phyloP scores from a whole-genome alignment of 2,797 vertebrate species.

The Podarcis lilfordi region DNA sequence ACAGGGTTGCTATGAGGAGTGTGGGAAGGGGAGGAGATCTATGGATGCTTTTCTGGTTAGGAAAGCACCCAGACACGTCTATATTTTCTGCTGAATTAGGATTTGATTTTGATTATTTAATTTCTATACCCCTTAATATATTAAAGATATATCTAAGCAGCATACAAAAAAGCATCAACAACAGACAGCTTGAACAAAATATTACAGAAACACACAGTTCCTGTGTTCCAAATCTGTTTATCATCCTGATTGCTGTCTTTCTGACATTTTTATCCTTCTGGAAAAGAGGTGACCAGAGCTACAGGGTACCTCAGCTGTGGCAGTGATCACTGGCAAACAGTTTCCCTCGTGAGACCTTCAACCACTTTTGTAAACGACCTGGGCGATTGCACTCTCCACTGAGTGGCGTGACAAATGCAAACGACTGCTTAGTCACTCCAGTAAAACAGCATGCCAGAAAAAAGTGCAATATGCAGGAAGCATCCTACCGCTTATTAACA shows the following conservation, averaged over 20 bases:
- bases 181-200: too few relatives aligned
- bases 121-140: too few relatives aligned
- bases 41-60: neutral
- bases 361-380: neutral
- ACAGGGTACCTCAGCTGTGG: neutral
- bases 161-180: too few relatives aligned
- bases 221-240: neutral
- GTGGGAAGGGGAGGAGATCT: too few relatives aligned
- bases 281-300: neutral
- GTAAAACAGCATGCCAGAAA: neutral
- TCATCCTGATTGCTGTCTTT: neutral
- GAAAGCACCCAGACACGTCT: neutral
- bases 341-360: neutral
- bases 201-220: too few relatives aligned
- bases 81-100: neutral
- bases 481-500: neutral
- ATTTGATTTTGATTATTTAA: too few relatives aligned
- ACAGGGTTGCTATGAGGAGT: too few relatives aligned
- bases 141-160: too few relatives aligned
- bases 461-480: too few relatives aligned
- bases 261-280: neutral
- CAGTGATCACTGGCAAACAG: neutral
- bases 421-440: neutral
- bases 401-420: neutral
- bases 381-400: neutral